A percentile compares a stretch with the other conserved stretches of the same genome.
These are phyloP conservation scores for Chouioia cunea DNA, from an alignment of 2,888 invertebrate species.

Conservation along the genomic window DNA sequence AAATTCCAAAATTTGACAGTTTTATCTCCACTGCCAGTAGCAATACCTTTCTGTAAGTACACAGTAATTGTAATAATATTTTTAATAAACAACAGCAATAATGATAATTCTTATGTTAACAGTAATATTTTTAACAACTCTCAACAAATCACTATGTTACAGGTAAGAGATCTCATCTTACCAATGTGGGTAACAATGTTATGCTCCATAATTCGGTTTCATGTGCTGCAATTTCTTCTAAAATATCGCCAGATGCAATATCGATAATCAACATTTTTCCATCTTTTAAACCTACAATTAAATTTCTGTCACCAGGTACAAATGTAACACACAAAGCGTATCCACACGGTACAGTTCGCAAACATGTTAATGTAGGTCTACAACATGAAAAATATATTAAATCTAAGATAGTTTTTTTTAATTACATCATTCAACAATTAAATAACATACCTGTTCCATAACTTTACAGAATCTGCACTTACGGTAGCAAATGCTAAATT, in stretches of 20 bases:
- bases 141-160: too few species aligned
- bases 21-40: slow-evolving; percentile 89
- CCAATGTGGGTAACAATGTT: slow-evolving; percentile 74
- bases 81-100: slow-evolving; percentile 20
- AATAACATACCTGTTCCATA: slow-evolving; percentile 86
- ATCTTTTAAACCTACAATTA: slow-evolving; percentile 87
- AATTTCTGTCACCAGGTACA: slow-evolving; percentile 91
- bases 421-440: not conserved
- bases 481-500: slow-evolving; percentile 89
- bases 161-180: slow-evolving; percentile 13
- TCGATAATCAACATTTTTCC: slow-evolving; percentile 88
- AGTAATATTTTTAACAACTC: slow-evolving; percentile 17
- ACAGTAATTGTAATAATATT: slow-evolving; percentile 42
- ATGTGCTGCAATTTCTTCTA: slow-evolving; percentile 89
- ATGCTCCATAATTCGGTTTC: slow-evolving; percentile 84
- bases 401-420: not conserved
- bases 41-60: slow-evolving; percentile 78
- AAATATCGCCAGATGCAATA: slow-evolving; percentile 82
- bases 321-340: slow-evolving; percentile 83
- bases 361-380: slow-evolving; percentile 73
- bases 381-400: slow-evolving; percentile 48
- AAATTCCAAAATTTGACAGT: slow-evolving; percentile 96
- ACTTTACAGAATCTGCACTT: slow-evolving; percentile 88
- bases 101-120: slow-evolving; percentile 20
- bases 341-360: slow-evolving; percentile 75